A percentile compares a stretch with the other conserved stretches of the same genome.
Evolutionary conservation across 2,113 vertebrate species (phyloP).

Genomic region (Pitta sordida): DNA sequence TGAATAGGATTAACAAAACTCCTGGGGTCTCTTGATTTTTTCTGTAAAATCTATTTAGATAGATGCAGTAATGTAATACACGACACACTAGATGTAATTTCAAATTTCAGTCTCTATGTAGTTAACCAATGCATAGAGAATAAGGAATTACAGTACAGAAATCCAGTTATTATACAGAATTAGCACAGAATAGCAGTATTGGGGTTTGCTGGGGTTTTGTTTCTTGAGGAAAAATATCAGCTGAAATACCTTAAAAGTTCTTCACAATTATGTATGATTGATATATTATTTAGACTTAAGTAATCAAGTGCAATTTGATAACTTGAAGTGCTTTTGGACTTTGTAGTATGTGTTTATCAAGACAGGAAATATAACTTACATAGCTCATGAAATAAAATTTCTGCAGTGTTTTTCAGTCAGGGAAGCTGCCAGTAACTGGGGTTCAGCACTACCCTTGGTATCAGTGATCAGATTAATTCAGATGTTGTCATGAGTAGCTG

Average conservation of each 20-base stretch:
- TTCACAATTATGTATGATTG: slow-evolving; percentile 43
- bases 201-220: rapidly evolving
- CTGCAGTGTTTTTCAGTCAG: slow-evolving; percentile 47
- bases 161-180: not conserved
- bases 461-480: not conserved
- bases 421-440: slow-evolving; percentile 6
- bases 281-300: slow-evolving; percentile 54
- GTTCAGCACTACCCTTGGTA: not conserved
- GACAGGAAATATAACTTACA: slow-evolving; percentile 54
- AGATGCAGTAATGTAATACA: not conserved
- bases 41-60: not conserved
- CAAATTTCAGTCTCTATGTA: not conserved
- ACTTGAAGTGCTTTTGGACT: slow-evolving; percentile 65
- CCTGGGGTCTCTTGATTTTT: not conserved
- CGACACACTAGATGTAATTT: not conserved
- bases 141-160: not conserved
- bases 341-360: slow-evolving; percentile 56
- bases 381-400: slow-evolving; percentile 62
- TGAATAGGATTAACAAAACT: not conserved
- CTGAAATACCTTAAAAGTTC: slow-evolving; percentile 35
- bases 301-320: slow-evolving; percentile 67
- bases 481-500: not conserved
- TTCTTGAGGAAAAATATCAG: not conserved
- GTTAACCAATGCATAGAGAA: not conserved
- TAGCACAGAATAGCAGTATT: not conserved